Base-by-base conservation (phyloP, 2,113 vertebrate species). In the Siniperca chuatsi region DNA sequence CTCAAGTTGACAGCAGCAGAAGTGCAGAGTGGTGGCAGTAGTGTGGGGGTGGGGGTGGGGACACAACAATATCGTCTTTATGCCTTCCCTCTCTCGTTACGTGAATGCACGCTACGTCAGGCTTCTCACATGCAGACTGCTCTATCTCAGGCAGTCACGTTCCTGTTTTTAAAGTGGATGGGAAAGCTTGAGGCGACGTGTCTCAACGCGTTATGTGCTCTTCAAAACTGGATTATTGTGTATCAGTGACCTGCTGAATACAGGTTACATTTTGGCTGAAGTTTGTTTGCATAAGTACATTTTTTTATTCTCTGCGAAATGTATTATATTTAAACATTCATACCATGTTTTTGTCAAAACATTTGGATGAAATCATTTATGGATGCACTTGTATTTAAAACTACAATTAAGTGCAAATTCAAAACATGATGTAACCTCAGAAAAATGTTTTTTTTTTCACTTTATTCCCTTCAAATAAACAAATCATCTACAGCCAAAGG, bases 1-100 rank as follows among this genome's bases (percentile, higher is more conserved):
- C 78, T 84, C 37, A 35, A 88, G 81, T 57, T 82, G 90, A 91
- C 84, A 83, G 89, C 74, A 83, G 82, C 84, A 92, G 82, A 60
- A 76, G 88, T 75, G 89, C 71, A 61, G 79, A 77, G 79, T 16
- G 55, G 50, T 55, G 72, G 68, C 15, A n/a, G 68, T 46, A 68
- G 75, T 4, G 4, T 15, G 46, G 16, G 46, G 13, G 46, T 46
- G 46, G 4, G 3, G 6, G 21, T 35, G 1, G 5, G 7, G 8
- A 0, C 6, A 60, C 66, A 81, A 93, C 90, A 93, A 86, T 83
- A 74, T 78, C 4, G 42, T 77, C 88, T 91, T 81, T 92, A 82
- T 89, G 42, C 82, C 40, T 3, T 8, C 11, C 62, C 77, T 23
- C 76, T 54, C 50, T 57, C 15, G 62, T 61, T 76, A 83, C 6